These are phyloP conservation scores for Polyodon spathula DNA, from an alignment of 2,113 vertebrate genomes.

Conservation along the genomic window DNA sequence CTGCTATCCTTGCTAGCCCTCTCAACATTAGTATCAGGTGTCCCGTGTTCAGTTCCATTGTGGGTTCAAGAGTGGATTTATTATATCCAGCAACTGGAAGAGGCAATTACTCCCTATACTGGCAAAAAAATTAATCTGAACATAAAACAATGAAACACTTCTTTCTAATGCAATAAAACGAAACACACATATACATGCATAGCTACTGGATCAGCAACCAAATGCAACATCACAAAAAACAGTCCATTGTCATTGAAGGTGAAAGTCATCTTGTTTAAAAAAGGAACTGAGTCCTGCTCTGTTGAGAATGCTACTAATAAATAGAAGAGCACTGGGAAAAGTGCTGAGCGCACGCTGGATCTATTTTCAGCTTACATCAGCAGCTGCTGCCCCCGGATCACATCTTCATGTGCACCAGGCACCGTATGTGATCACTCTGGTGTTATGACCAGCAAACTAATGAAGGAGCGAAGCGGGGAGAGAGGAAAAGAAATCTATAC, in stretches of 20 bases:
- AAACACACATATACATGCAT: too few relatives aligned
- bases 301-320: slow-evolving; percentile 70
- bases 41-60: too few relatives aligned
- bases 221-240: slow-evolving; percentile 26
- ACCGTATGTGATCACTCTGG: slow-evolving; percentile 87
- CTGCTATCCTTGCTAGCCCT: neutral
- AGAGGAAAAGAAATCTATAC: slow-evolving; percentile 19
- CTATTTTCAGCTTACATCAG: slow-evolving; percentile 96
- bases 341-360: slow-evolving; percentile 81
- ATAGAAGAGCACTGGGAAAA: slow-evolving; percentile 82
- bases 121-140: neutral
- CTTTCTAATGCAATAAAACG: too few relatives aligned
- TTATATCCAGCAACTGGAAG: neutral
- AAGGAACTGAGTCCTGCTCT: slow-evolving; percentile 60
- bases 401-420: slow-evolving; percentile 75
- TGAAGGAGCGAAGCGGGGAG: slow-evolving; percentile 68
- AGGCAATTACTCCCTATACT: neutral
- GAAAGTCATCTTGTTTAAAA: slow-evolving; percentile 67
- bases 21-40: neutral
- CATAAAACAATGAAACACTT: neutral
- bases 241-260: slow-evolving; percentile 44
- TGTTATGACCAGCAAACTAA: slow-evolving; percentile 73
- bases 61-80: too few relatives aligned
- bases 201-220: too few relatives aligned
- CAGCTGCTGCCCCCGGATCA: slow-evolving; percentile 84